These are phyloP conservation scores for Synanthedon andrenaeformis DNA, from an alignment of 2,888 invertebrate genomes.

Conservation along the genomic window DNA sequence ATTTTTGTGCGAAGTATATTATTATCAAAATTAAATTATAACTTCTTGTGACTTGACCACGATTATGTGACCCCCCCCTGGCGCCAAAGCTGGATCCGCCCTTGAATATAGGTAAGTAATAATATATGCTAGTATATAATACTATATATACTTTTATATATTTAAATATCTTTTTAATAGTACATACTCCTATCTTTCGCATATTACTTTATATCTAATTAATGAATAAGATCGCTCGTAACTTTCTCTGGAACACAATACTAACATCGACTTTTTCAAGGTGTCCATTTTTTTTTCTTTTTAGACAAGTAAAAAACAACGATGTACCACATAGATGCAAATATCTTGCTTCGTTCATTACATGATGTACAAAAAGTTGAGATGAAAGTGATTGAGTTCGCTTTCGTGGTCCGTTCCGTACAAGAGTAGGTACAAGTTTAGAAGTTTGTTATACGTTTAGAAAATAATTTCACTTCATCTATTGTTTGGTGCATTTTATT, in stretches of 20 bases:
- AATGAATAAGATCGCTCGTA: slow-evolving; percentile 4
- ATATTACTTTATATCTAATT: too few species aligned
- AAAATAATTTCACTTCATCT: slow-evolving; percentile 14
- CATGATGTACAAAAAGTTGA: slow-evolving; percentile 34
- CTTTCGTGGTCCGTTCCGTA: slow-evolving; percentile 26
- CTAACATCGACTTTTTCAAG: slow-evolving; percentile 21
- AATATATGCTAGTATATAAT: too few species aligned
- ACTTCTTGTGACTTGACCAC: too few species aligned
- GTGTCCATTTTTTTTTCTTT: slow-evolving; percentile 30
- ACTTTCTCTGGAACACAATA: slow-evolving; percentile 18
- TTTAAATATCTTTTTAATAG: too few species aligned
- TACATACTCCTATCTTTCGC: too few species aligned
- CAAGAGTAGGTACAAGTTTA: slow-evolving; percentile 19
- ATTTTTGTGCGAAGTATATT: too few species aligned
- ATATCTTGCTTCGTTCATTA: slow-evolving; percentile 56
- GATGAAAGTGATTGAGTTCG: slow-evolving; percentile 64
- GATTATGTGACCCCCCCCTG: too few species aligned
- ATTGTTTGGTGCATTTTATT: slow-evolving; percentile 10
- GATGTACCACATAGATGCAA: slow-evolving; percentile 65
- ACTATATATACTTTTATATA: too few species aligned
- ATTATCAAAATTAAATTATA: too few species aligned
- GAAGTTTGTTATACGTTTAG: slow-evolving; percentile 20
- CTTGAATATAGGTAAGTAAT: too few species aligned
- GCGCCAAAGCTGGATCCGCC: too few species aligned
- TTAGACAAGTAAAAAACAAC: slow-evolving; percentile 30